These are phyloP conservation scores for Ceratosolen fusciceps DNA, from an alignment of 1,140 invertebrate genomes.

Conservation along the genomic window DNA sequence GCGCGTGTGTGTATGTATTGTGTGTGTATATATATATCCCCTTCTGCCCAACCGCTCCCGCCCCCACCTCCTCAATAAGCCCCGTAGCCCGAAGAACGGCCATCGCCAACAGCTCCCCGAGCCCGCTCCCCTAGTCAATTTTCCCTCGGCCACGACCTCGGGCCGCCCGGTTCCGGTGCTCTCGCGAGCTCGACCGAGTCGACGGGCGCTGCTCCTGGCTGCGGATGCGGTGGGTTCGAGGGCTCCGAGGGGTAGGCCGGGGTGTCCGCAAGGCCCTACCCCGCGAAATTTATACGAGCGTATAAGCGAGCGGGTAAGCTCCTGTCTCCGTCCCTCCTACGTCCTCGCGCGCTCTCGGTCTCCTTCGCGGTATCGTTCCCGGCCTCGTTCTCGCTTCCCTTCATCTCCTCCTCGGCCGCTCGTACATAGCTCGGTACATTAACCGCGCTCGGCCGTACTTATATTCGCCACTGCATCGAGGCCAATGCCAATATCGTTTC, in stretches of 20 bases:
- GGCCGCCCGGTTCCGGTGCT: background rate
- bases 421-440: background rate
- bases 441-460: background rate
- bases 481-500: background rate
- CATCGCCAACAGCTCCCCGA: too few relatives aligned
- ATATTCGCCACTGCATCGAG: background rate
- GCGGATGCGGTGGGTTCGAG: background rate
- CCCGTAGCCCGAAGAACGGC: too few relatives aligned
- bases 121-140: background rate
- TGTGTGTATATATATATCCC: too few relatives aligned
- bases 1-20: too few relatives aligned
- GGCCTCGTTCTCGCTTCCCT: background rate
- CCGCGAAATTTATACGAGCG: slow-evolving; percentile 54
- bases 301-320: slow-evolving; percentile 58
- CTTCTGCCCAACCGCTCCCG: background rate
- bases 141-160: background rate
- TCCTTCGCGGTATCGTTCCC: background rate
- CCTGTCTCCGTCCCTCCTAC: background rate
- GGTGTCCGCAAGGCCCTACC: slow-evolving; percentile 36
- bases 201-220: background rate
- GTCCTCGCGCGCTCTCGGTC: background rate
- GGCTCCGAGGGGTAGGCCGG: background rate
- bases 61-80: background rate
- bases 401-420: background rate
- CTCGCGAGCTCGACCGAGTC: background rate